phyloP scores from a whole-genome alignment of 2,888 invertebrate species.

The Spodoptera littoralis region DNA sequence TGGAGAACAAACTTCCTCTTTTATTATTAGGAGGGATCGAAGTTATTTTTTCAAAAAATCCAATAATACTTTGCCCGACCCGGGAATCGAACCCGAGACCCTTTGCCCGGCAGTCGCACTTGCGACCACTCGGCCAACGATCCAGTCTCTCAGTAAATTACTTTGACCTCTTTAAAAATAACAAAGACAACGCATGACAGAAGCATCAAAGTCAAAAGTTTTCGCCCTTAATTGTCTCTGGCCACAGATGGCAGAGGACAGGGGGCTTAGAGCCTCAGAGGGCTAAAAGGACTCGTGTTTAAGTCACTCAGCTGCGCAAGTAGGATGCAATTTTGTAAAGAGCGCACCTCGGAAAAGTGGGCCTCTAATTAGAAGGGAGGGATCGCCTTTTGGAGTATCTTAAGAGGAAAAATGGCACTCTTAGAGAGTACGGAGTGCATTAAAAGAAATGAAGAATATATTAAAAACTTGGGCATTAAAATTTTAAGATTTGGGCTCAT shows the following conservation, averaged over 20 bases:
- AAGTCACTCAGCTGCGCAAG: constrained; percentile 27
- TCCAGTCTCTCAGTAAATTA: too few relatives aligned
- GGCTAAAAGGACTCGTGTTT: constrained; percentile 14
- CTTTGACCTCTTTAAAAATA: neutral
- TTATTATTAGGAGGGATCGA: too few relatives aligned
- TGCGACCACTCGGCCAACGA: too few relatives aligned
- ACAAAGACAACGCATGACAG: constrained; percentile 3
- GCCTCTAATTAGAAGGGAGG: constrained; percentile 31
- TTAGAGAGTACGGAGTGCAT: neutral
- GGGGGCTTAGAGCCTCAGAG: neutral
- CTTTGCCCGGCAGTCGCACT: too few relatives aligned
- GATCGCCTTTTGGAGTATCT: constrained; percentile 1
- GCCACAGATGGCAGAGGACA: constrained; percentile 19
- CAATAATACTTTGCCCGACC: too few relatives aligned
- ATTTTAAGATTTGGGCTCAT: too few relatives aligned
- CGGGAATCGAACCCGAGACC: too few relatives aligned
- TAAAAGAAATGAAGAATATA: neutral
- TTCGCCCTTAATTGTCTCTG: neutral
- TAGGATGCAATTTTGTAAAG: constrained; percentile 44
- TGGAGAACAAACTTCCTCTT: too few relatives aligned
- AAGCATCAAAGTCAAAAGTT: constrained; percentile 11
- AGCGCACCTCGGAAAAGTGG: constrained; percentile 22
- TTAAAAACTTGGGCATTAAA: neutral
- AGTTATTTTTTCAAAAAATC: too few relatives aligned
- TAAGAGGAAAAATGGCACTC: constrained; percentile 9